Evolutionary conservation across 2,113 vertebrate species (phyloP).

Genomic region (Numenius arquata): DNA sequence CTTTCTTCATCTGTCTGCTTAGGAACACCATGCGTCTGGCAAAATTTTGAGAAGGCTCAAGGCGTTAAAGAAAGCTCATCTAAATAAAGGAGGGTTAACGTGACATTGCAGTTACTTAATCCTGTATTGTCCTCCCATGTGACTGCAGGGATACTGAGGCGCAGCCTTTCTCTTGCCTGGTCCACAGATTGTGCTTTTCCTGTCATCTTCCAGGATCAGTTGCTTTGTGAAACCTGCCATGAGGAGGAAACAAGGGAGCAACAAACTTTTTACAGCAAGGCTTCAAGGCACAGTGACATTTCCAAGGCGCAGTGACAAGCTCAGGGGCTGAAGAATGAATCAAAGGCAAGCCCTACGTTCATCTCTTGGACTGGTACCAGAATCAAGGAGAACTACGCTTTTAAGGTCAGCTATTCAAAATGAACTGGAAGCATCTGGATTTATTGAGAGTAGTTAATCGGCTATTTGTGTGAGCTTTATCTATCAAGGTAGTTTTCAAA

Average conservation of each 20-base stretch:
- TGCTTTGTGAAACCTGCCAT: not conserved
- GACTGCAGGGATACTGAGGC: constrained; percentile 60
- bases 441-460: not conserved
- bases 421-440: not conserved
- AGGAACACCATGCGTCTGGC: constrained; percentile 52
- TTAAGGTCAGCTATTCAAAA: constrained; percentile 48
- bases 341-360: not conserved
- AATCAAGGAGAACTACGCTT: not conserved
- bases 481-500: not conserved
- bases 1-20: constrained; percentile 60
- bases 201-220: not conserved
- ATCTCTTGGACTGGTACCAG: constrained; percentile 10
- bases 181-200: not conserved
- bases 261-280: not conserved
- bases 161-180: constrained; percentile 22
- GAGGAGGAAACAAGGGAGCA: not conserved
- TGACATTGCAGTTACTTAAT: constrained; percentile 70
- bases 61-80: constrained; percentile 69
- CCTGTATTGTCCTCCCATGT: constrained; percentile 62
- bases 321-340: constrained; percentile 41
- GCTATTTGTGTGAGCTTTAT: not conserved
- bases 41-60: constrained; percentile 70
- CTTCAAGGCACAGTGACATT: not conserved
- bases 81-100: constrained; percentile 74
- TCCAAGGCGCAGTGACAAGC: not conserved